These are phyloP conservation scores for Sylvietta virens DNA, from an alignment of 2,113 vertebrate genomes.

Conservation along the genomic window DNA sequence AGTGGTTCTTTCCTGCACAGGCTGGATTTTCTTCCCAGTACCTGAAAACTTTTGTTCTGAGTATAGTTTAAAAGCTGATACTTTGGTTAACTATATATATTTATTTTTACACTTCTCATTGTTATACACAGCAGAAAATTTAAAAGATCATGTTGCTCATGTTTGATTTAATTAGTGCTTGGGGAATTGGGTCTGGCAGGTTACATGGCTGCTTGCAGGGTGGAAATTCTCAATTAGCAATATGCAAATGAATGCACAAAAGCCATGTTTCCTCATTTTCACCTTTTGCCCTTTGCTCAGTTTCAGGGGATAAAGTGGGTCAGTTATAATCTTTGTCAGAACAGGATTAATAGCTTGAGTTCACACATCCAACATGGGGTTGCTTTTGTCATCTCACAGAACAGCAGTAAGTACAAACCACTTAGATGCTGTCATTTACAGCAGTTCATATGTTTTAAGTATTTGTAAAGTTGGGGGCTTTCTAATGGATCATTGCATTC, in stretches of 20 bases:
- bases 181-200: slow-evolving; percentile 8
- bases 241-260: slow-evolving; percentile 18
- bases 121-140: not conserved
- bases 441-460: not conserved
- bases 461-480: not conserved
- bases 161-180: slow-evolving; percentile 44
- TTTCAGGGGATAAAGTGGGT: not conserved
- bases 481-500: not conserved
- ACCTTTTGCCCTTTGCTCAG: slow-evolving; percentile 26
- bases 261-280: slow-evolving; percentile 35
- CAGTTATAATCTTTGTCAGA: not conserved
- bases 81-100: not conserved
- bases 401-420: not conserved
- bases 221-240: slow-evolving; percentile 47
- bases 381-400: not conserved
- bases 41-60: not conserved
- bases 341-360: not conserved
- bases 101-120: not conserved
- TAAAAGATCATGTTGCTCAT: not conserved
- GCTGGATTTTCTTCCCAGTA: not conserved
- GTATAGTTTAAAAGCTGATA: not conserved
- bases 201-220: not conserved
- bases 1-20: not conserved
- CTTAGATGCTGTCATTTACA: not conserved
- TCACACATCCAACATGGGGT: not conserved